Conservation (phyloP, 1,140 invertebrate species). For the Schlechtendalia chinensis region DNA sequence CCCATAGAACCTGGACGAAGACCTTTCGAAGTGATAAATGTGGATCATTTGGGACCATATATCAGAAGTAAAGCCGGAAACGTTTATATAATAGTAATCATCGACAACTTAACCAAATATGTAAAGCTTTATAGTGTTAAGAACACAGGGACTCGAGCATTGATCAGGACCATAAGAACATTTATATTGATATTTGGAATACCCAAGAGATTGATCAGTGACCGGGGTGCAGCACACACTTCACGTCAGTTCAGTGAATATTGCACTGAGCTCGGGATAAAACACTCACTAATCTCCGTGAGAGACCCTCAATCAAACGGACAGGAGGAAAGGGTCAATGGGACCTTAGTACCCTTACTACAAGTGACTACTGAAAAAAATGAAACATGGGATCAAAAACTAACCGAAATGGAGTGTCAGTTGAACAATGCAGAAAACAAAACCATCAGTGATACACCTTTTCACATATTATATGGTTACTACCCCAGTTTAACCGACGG, state of each 20-base stretch:
- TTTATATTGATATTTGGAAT: neutral
- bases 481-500: neutral
- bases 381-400: constrained; percentile 24
- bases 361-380: neutral
- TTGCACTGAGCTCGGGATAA: neutral
- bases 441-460: constrained; percentile 18
- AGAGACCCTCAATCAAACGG: constrained; percentile 31
- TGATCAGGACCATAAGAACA: neutral
- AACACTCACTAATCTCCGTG: neutral
- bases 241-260: neutral
- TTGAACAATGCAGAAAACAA: constrained; percentile 5
- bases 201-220: neutral
- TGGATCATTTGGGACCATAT: constrained; percentile 13
- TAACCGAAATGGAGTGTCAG: neutral
- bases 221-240: constrained; percentile 23
- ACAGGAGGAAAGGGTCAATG: constrained; percentile 22
- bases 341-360: neutral
- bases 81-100: neutral
- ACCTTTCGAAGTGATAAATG: neutral
- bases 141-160: neutral
- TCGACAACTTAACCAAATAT: constrained; percentile 13
- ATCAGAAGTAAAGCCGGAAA: neutral
- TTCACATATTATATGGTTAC: constrained; percentile 29
- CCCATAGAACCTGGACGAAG: constrained; percentile 42
- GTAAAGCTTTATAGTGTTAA: neutral